Conservation (phyloP, 64 coral and sea anemone genomes). For the Montipora capricornis region DNA sequence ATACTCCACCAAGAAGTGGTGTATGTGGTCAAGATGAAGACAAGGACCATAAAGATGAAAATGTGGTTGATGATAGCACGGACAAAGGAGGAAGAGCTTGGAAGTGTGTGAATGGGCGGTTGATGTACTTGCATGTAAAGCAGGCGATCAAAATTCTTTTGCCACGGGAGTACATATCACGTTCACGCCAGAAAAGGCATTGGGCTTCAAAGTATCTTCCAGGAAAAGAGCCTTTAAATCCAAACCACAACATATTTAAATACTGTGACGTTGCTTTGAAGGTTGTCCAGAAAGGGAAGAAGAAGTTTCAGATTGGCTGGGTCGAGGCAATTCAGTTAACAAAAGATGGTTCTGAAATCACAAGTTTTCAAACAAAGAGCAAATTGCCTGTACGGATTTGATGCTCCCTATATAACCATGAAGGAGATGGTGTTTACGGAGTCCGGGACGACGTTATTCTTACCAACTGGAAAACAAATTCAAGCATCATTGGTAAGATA, state of each 20-base stretch:
- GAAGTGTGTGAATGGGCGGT: conserved; percentile 9
- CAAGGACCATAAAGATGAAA: not conserved
- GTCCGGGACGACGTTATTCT: conserved; percentile 35
- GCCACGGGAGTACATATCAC: conserved; percentile 59
- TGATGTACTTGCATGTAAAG: conserved; percentile 26
- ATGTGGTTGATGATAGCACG: not conserved
- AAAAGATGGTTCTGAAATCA: too few relatives aligned
- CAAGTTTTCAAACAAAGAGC: too few relatives aligned
- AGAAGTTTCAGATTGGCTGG: too few relatives aligned
- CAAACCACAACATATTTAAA: conserved; percentile 64
- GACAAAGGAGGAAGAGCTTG: not conserved
- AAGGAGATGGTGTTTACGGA: not conserved
- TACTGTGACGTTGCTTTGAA: conserved; percentile 50
- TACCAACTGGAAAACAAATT: conserved; percentile 32
- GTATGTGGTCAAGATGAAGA: not conserved
- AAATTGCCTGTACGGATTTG: too few relatives aligned
- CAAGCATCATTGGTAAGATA: conserved; percentile 13
- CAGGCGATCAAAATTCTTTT: conserved; percentile 65
- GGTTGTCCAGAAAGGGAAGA: not conserved
- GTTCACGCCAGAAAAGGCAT: conserved; percentile 53
- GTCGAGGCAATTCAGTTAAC: too few relatives aligned
- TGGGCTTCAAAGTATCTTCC: conserved; percentile 71
- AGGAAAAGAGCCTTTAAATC: conserved; percentile 52
- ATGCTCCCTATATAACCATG: too few relatives aligned
- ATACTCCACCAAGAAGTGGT: too few relatives aligned